Conservation (phyloP, 1,140 invertebrate species). For the Heterodera carotae region DNA sequence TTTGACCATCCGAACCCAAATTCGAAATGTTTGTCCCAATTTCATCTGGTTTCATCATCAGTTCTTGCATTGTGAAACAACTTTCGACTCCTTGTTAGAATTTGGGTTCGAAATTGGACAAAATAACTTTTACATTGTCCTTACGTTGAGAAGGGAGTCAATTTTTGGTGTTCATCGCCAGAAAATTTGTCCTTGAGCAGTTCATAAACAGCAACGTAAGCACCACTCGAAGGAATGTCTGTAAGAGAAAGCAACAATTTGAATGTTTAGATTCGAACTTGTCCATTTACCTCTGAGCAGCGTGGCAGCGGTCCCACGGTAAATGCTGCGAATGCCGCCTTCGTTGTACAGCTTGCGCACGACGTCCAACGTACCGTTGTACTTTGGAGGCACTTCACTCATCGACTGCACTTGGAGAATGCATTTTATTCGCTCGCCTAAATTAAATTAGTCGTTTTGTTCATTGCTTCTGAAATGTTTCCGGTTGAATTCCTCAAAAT, state of each 20-base stretch:
- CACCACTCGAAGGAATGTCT: constrained; percentile 92
- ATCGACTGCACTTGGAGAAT: constrained; percentile 67
- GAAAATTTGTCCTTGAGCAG: constrained; percentile 76
- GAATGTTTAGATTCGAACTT: too few species aligned
- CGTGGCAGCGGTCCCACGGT: constrained; percentile 89
- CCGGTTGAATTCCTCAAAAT: too few species aligned
- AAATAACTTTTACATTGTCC: constrained; percentile 72
- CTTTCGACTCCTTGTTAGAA: too few species aligned
- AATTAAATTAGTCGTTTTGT: too few species aligned
- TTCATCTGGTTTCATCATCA: too few species aligned
- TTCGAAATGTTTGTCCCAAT: too few species aligned
- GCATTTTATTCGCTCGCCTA: constrained; percentile 90
- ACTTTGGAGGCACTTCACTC: constrained; percentile 70
- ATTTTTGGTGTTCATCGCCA: constrained; percentile 67
- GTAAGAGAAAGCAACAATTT: too few species aligned
- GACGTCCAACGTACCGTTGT: constrained; percentile 88
- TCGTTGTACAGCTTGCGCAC: constrained; percentile 84
- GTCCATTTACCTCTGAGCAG: constrained; percentile 77
- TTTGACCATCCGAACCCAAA: too few species aligned
- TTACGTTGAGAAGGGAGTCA: constrained; percentile 68
- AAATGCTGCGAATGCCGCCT: constrained; percentile 84
- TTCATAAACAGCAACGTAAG: constrained; percentile 96
- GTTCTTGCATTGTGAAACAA: too few species aligned
- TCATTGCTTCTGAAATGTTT: too few species aligned
- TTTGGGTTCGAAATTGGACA: too few species aligned